Conservation (phyloP, 2,888 invertebrate genomes). For the Callimorpha dominula region DNA sequence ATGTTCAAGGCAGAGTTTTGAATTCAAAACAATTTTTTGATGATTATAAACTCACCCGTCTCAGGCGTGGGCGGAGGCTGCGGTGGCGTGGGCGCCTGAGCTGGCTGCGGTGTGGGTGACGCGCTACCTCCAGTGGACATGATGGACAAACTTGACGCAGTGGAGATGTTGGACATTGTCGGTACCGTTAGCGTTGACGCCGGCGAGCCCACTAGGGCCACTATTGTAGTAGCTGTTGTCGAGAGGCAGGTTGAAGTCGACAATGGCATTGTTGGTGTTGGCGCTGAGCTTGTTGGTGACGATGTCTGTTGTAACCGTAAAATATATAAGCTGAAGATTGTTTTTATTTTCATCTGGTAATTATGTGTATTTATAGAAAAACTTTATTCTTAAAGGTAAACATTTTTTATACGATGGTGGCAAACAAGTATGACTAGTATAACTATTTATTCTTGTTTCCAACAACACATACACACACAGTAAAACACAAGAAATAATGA, state of each 20-base stretch:
- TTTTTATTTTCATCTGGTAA: not conserved
- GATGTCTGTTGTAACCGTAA: constrained; percentile 28
- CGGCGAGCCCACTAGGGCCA: constrained; percentile 41
- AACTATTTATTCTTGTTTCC: too few relatives aligned
- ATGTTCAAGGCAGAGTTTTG: not conserved
- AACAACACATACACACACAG: too few relatives aligned
- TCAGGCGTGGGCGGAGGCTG: constrained; percentile 75
- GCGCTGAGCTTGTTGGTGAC: constrained; percentile 23
- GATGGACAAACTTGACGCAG: constrained; percentile 8
- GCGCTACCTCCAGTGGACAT: constrained; percentile 55
- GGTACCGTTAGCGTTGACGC: constrained; percentile 32
- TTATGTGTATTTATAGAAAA: not conserved
- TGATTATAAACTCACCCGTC: constrained; percentile 67
- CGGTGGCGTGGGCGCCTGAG: constrained; percentile 72
- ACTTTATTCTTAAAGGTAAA: too few relatives aligned
- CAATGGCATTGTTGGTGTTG: constrained; percentile 12
- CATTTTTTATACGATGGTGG: too few relatives aligned
- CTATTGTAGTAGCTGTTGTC: constrained; percentile 29
- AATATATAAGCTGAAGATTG: not conserved
- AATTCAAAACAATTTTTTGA: not conserved
- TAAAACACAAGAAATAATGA: too few relatives aligned
- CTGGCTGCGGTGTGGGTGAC: constrained; percentile 72
- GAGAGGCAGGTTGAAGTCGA: constrained; percentile 21
- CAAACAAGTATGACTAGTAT: too few relatives aligned
- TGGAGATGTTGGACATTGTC: constrained; percentile 34